Percentiles rank a stretch among this genome's conserved stretches.
These are phyloP conservation scores for Rhadina sibilatrix DNA, from an alignment of 2,113 vertebrate species.

Conservation along the genomic window DNA sequence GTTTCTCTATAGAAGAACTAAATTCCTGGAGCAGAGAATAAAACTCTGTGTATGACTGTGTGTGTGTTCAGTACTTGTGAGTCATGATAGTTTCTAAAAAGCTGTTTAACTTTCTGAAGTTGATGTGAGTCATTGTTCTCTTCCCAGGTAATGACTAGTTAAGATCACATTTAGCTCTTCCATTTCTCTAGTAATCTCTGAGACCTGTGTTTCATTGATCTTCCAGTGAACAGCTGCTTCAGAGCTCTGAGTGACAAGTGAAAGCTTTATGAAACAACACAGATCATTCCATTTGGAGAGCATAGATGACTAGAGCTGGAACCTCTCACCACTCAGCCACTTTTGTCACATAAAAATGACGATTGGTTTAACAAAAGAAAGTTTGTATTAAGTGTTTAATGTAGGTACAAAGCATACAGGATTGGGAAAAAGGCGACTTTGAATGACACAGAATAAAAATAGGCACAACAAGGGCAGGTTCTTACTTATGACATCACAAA, in stretches of 20 bases:
- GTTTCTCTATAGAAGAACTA: neutral
- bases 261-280: neutral
- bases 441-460: neutral
- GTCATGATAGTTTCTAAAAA: slow-evolving; percentile 11
- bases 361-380: neutral
- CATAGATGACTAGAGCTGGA: neutral
- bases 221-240: neutral
- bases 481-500: neutral
- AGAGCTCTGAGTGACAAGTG: slow-evolving; percentile 21
- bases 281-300: neutral
- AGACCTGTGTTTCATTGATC: slow-evolving; percentile 43
- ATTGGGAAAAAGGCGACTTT: neutral
- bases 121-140: slow-evolving; percentile 43
- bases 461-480: neutral
- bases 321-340: neutral
- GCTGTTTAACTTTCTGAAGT: slow-evolving; percentile 22
- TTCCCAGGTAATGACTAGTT: slow-evolving; percentile 53
- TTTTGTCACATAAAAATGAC: neutral
- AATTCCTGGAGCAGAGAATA: neutral
- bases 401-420: neutral
- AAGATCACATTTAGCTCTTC: slow-evolving; percentile 42
- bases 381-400: neutral
- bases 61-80: neutral
- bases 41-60: neutral
- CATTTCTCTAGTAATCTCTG: slow-evolving; percentile 23